Percentiles rank a stretch among this genome's conserved stretches.
phyloP scores from a whole-genome alignment of 35 echinoderm and acorn worm species.

The Nesometra sesokonis region DNA sequence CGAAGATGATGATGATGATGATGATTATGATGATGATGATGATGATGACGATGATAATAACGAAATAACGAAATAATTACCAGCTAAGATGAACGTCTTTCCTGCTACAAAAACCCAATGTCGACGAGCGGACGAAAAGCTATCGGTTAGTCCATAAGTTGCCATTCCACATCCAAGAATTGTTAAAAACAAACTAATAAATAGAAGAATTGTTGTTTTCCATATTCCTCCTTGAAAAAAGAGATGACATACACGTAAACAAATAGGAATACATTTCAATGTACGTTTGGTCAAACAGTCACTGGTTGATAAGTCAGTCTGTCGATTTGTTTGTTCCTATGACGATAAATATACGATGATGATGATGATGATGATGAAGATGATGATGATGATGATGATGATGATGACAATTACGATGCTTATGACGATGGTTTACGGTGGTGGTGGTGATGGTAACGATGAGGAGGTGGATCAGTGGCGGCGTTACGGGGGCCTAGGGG shows the following conservation, averaged over 20 bases:
- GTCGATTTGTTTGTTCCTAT: no score
- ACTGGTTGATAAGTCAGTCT: no score
- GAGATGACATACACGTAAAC: background rate
- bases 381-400: background rate
- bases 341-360: no score
- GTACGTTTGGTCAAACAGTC: no score
- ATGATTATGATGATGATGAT: no score
- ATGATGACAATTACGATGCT: background rate
- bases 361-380: background rate
- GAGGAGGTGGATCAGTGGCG: background rate
- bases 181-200: background rate
- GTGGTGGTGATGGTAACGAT: background rate
- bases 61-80: background rate
- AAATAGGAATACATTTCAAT: background rate
- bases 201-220: background rate
- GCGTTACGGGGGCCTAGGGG: no score
- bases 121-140: background rate
- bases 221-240: background rate
- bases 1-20: no score
- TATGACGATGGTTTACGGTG: background rate
- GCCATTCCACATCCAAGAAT: background rate
- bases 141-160: background rate
- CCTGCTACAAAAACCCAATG: background rate
- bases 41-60: no score
- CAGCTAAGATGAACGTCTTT: background rate